Conservation (phyloP, 1,140 invertebrate genomes). For the Bombus sylvicola region DNA sequence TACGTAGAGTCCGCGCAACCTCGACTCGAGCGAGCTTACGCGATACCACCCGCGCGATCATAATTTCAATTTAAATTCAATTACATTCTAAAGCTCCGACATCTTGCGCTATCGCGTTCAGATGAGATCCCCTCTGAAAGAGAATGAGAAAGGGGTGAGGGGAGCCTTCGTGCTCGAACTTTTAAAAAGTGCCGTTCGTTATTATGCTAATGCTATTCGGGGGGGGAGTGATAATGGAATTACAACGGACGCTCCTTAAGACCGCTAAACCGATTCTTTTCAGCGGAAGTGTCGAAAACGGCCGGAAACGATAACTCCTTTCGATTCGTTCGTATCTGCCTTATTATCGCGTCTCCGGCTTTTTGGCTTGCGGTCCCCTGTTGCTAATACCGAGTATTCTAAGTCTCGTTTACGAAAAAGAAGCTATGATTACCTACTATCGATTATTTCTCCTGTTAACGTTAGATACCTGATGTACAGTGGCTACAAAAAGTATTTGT, state of each 20-base stretch:
- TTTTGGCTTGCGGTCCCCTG: conserved; percentile 15
- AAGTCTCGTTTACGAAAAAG: no score
- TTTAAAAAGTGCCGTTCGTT: conserved; percentile 64
- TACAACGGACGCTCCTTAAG: conserved; percentile 66
- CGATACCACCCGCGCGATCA: neutral
- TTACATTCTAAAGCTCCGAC: conserved; percentile 42
- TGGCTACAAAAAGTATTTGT: no score
- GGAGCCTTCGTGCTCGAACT: conserved; percentile 14
- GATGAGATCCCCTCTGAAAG: conserved; percentile 8
- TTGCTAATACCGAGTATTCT: neutral
- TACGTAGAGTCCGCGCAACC: neutral
- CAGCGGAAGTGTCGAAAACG: conserved; percentile 38
- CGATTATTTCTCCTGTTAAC: no score
- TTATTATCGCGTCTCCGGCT: conserved; percentile 40
- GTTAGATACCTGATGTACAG: no score
- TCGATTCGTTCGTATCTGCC: conserved; percentile 28
- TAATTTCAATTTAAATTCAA: conserved; percentile 53
- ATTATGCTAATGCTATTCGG: conserved; percentile 74
- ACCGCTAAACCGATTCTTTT: conserved; percentile 56
- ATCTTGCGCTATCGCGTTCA: conserved; percentile 29
- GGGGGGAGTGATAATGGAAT: conserved; percentile 71
- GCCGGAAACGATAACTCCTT: conserved; percentile 60
- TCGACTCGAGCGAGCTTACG: neutral
- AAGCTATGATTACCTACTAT: no score
- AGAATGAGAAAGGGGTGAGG: neutral